These are phyloP conservation scores for Microchrysa polita DNA, from an alignment of 2,888 invertebrate species.

Conservation along the genomic window DNA sequence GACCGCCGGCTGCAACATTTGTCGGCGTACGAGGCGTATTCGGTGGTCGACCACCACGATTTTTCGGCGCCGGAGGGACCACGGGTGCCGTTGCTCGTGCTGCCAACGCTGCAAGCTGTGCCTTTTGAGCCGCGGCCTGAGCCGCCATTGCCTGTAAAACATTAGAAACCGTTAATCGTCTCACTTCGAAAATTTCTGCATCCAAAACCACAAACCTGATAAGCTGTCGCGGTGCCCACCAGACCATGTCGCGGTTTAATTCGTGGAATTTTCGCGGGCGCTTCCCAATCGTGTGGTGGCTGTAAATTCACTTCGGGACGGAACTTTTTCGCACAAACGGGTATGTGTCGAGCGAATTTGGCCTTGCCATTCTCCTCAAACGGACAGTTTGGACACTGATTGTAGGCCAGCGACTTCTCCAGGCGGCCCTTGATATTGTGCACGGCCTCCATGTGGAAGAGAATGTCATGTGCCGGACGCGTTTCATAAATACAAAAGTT, in stretches of 20 bases:
- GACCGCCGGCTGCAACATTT: slow-evolving; percentile 51
- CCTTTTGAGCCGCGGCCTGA: slow-evolving; percentile 64
- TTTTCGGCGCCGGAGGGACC: slow-evolving; percentile 53
- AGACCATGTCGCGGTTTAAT: slow-evolving; percentile 64
- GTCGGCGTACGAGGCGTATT: slow-evolving; percentile 56
- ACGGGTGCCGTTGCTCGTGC: slow-evolving; percentile 59
- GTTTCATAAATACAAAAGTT: slow-evolving; percentile 85
- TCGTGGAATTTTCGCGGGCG: slow-evolving; percentile 89
- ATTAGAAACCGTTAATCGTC: background rate
- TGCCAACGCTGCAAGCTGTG: slow-evolving; percentile 60
- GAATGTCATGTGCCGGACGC: slow-evolving; percentile 85
- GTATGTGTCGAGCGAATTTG: slow-evolving; percentile 86
- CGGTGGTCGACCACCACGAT: slow-evolving; percentile 59
- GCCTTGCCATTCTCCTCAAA: slow-evolving; percentile 95
- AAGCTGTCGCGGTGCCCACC: slow-evolving; percentile 65
- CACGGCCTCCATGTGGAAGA: slow-evolving; percentile 91
- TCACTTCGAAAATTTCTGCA: background rate
- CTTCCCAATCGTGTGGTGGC: slow-evolving; percentile 91
- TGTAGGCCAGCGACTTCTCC: slow-evolving; percentile 85
- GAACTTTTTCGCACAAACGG: slow-evolving; percentile 89
- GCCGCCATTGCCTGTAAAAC: slow-evolving; percentile 63
- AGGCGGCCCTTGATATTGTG: slow-evolving; percentile 86
- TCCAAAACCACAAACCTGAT: slow-evolving; percentile 59
- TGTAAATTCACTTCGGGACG: slow-evolving; percentile 86
- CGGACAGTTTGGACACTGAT: slow-evolving; percentile 92